Conservation (phyloP, 1,140 invertebrate genomes). For the Arion vulgaris region DNA sequence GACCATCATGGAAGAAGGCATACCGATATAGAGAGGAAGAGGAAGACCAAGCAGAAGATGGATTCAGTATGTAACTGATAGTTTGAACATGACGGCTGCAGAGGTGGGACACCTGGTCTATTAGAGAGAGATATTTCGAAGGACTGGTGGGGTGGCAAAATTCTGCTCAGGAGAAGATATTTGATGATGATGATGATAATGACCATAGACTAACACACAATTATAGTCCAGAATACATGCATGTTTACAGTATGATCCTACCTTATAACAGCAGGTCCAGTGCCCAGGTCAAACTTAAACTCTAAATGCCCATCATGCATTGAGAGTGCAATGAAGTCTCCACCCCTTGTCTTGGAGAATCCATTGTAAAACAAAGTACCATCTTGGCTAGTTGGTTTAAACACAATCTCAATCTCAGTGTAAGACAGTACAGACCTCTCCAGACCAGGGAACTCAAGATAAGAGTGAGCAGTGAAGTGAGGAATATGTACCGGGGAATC, state of each 20-base stretch:
- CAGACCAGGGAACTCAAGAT: slow-evolving; percentile 73
- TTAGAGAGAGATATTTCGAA: too few relatives aligned
- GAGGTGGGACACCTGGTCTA: too few relatives aligned
- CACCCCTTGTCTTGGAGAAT: slow-evolving; percentile 87
- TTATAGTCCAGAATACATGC: too few relatives aligned
- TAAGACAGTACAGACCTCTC: slow-evolving; percentile 88
- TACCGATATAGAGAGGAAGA: too few relatives aligned
- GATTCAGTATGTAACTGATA: too few relatives aligned
- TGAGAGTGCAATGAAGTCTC: slow-evolving; percentile 93
- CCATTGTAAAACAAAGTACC: slow-evolving; percentile 94
- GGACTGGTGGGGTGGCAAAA: too few relatives aligned
- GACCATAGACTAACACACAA: too few relatives aligned
- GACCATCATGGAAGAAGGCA: too few relatives aligned
- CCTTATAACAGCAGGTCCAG: slow-evolving; percentile 90
- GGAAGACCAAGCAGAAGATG: too few relatives aligned
- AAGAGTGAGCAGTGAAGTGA: slow-evolving; percentile 88
- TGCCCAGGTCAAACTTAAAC: slow-evolving; percentile 93
- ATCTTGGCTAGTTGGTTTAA: slow-evolving; percentile 86
- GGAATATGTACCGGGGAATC: slow-evolving; percentile 77
- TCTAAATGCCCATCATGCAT: slow-evolving; percentile 87
- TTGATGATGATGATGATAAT: too few relatives aligned
- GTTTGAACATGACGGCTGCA: too few relatives aligned
- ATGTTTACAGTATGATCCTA: slow-evolving; percentile 71
- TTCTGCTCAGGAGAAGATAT: too few relatives aligned
- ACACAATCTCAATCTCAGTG: slow-evolving; percentile 88